Evolutionary conservation across 2,888 invertebrate genomes (phyloP).

Genomic region (Drosophila lacicola): DNA sequence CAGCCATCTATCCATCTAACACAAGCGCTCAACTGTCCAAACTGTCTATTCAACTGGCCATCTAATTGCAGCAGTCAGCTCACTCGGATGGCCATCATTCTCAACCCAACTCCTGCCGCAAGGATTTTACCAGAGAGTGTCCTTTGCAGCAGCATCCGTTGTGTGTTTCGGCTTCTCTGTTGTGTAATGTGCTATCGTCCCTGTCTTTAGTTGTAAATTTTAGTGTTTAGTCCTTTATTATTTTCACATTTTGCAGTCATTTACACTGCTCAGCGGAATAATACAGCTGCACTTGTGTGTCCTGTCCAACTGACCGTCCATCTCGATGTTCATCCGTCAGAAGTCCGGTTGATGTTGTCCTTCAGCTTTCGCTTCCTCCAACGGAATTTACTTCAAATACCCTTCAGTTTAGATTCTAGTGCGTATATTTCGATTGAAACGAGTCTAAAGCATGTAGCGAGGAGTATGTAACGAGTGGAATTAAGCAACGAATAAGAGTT

Average conservation of each 20-base stretch:
- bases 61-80: conserved; percentile 63
- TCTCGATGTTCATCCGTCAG: conserved; percentile 48
- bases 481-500: not conserved
- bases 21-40: conserved; percentile 56
- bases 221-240: conserved; percentile 72
- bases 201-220: conserved; percentile 64
- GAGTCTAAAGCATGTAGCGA: conserved; percentile 1
- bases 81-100: conserved; percentile 28
- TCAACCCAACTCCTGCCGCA: conserved; percentile 4
- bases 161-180: conserved; percentile 15
- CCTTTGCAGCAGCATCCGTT: conserved; percentile 41
- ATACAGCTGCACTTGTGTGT: conserved; percentile 40
- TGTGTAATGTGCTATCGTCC: conserved; percentile 13
- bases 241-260: conserved; percentile 71
- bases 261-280: conserved; percentile 63
- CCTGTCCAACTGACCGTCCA: conserved; percentile 26
- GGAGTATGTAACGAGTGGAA: not conserved
- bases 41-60: conserved; percentile 59
- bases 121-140: conserved; percentile 34
- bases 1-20: conserved; percentile 44
- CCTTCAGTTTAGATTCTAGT: conserved; percentile 38
- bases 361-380: conserved; percentile 28
- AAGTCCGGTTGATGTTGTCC: conserved; percentile 48
- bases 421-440: conserved; percentile 35
- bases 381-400: conserved; percentile 23